Evolutionary conservation across 2,797 vertebrate genomes (phyloP).

Genomic region (Premnoplex brunnescens): DNA sequence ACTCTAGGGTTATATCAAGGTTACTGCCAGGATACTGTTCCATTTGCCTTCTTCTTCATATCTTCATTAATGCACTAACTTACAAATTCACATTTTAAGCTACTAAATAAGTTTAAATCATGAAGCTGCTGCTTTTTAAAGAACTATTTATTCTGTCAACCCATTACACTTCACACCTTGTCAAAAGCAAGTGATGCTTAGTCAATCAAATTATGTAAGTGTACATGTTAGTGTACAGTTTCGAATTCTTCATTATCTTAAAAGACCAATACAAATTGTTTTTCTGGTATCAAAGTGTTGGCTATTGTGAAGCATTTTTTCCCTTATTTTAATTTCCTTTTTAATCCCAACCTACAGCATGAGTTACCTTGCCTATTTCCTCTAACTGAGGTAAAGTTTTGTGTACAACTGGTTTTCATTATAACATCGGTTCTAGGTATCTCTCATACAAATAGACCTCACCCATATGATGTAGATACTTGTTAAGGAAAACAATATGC

Average conservation of each 20-base stretch:
- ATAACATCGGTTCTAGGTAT: neutral
- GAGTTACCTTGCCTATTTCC: neutral
- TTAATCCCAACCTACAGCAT: neutral
- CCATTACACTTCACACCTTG: neutral
- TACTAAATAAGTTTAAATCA: neutral
- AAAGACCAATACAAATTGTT: neutral
- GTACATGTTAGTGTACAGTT: neutral
- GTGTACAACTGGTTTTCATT: neutral
- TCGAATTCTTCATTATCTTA: neutral
- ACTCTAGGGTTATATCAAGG: slow-evolving; percentile 28
- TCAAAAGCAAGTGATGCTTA: slow-evolving; percentile 17
- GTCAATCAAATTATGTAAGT: neutral
- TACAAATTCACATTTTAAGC: neutral
- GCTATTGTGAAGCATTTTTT: neutral
- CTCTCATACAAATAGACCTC: neutral
- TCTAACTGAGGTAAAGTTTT: neutral
- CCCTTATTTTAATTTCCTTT: neutral
- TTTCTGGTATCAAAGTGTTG: neutral
- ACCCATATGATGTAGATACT: neutral
- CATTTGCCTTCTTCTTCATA: neutral
- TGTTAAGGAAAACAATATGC: neutral
- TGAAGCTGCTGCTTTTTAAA: neutral
- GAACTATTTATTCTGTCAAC: neutral
- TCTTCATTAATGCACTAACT: neutral
- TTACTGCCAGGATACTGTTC: slow-evolving; percentile 1